Conservation (phyloP, 1,140 invertebrate genomes). For the Xylocopa sonorina region DNA sequence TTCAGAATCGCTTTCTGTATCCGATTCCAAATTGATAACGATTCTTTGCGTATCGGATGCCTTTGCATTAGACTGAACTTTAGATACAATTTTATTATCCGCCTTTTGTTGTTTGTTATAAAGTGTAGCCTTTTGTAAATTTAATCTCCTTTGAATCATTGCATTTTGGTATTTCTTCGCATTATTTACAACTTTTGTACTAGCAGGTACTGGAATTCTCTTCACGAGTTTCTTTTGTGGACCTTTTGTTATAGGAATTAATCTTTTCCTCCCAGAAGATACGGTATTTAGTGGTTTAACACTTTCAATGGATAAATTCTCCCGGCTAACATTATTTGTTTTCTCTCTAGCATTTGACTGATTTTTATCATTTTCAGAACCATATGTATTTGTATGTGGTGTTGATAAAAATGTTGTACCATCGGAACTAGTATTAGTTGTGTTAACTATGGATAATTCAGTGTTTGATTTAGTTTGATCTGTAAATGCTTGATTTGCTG, state of each 20-base stretch:
- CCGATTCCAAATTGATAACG: slow-evolving; percentile 76
- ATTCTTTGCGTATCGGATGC: slow-evolving; percentile 66
- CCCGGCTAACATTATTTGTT: neutral
- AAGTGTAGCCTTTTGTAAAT: slow-evolving; percentile 66
- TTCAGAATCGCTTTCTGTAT: slow-evolving; percentile 77
- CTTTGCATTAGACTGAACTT: slow-evolving; percentile 46
- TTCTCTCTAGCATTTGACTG: neutral
- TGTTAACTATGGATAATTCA: neutral
- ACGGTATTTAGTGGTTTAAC: neutral
- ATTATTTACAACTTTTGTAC: slow-evolving; percentile 74
- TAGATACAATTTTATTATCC: slow-evolving; percentile 34
- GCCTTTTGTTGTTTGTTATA: slow-evolving; percentile 25
- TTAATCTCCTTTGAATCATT: slow-evolving; percentile 67
- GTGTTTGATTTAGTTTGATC: neutral
- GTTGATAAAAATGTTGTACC: neutral
- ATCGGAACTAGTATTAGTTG: slow-evolving; percentile 18
- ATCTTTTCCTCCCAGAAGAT: slow-evolving; percentile 44
- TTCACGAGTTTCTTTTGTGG: slow-evolving; percentile 68
- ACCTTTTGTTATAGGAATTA: slow-evolving; percentile 32
- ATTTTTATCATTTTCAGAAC: slow-evolving; percentile 28
- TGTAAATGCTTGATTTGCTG: neutral
- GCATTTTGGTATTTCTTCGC: slow-evolving; percentile 73
- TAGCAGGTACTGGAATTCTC: slow-evolving; percentile 63
- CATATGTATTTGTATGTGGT: neutral
- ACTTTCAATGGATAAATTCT: neutral